Evolutionary conservation across 2,113 vertebrate genomes (phyloP), one percentile per base, ranked within the genome.

Genomic region (Hyaena hyaena): DNA sequence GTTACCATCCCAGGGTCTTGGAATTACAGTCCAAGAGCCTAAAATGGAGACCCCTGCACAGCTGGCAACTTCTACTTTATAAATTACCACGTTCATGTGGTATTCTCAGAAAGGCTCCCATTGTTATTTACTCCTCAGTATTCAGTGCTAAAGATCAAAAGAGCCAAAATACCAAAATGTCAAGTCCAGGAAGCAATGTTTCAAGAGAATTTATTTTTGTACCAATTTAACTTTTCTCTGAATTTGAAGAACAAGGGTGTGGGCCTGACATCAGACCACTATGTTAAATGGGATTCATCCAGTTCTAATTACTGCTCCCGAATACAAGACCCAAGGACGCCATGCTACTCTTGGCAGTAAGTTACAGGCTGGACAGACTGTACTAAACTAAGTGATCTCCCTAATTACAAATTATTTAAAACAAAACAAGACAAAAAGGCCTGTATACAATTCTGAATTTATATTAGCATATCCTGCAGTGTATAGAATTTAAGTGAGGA

Each of bases 191-290:
- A 45, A 95, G 39, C 15, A 95, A 96, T 82, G 39, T 90, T 97
- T 96, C 82, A 90, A 92, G 45, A 93, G 31, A 93, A 92, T 61
- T 96, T 95, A 92, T 94, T 95, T 97, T 93, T 68, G 61, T 92
- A 97, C 76, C 61, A 93, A 95, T 96, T 97, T 93, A 97, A 96
- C 82, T 97, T 96, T 97, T 92, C 96, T 97, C 87, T 97, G 92
- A 97, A 96, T 93, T 97, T 97, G 58, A 95, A 90, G 93, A 96
- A 88, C 45, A 85, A 96, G 89, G 74, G 79, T 73, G 74, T 96
- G 76, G 61, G 26, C 65, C 85, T 85, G 66, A 85, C 80, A 39
- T 92, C 5, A 2, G 39, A 73, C 65, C 65, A n/a, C 28, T 73
- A 24, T 55, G 7, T 69, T 65, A 95, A 93, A 80, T 96, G 63